Evolutionary conservation across 2,797 vertebrate species (phyloP), one percentile per base, ranked within the genome.

Genomic region (Menidia menidia): DNA sequence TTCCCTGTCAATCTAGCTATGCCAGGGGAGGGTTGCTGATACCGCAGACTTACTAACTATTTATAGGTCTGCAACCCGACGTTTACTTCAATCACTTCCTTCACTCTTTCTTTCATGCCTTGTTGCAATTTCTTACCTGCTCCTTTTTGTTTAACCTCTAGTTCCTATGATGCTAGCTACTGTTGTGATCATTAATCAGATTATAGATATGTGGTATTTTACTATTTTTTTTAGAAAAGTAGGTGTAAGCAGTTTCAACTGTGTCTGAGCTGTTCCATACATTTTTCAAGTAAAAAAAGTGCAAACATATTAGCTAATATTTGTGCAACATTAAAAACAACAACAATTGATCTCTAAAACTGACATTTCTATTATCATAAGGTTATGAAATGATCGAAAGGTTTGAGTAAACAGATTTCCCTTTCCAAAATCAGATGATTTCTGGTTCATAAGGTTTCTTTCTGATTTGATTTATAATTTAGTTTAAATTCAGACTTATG

Each of bases 1-100:
- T 92, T 94, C 82, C 83, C 89, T 93, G 95, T 97, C 96, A 95
- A 86, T 98, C 96, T 91, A 87, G 92, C 91, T 93, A 88, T 92
- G 93, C 86, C 80, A 75, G 72, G 19, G 69, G 91, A 86, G 92
- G 74, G 75, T 74, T 77, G 80, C 88, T 92, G 89, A 96, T 95
- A 95, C 89, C 90, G 87, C 84, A 87, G 89, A 92, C 83, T 68
- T 91, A 82, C 66, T 87, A 88, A 93, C 94, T 96, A 98, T 98
- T 98, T 97, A 95, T 96, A 93, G 92, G 89, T 74, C 43, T 67
- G 75, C 77, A 77, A 73, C 67, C 56, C 70, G 66, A 72, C 81
- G 81, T 60, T 64, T 55, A 73, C 64, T 53, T 41, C 63, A 42
- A 42, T 60, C 68, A 66, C 67, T 30, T 42, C 30, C 39, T n/a